These are phyloP conservation scores for Mythimna pallens DNA, from an alignment of 2,888 invertebrate species.

Conservation along the genomic window DNA sequence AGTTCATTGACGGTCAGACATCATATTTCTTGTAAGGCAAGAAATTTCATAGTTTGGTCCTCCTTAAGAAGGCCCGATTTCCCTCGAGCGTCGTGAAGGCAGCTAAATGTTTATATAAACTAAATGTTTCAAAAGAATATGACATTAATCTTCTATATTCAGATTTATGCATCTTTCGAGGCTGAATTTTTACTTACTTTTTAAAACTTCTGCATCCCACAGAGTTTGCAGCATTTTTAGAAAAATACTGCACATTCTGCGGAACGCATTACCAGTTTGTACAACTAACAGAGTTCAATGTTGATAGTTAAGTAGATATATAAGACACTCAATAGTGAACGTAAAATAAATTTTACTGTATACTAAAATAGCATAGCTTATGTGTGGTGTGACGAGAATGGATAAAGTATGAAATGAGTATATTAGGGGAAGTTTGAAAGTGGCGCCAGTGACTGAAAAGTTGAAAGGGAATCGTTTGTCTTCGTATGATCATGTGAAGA, in stretches of 20 bases:
- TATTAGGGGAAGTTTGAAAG: too few species aligned
- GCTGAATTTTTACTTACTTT: constrained; percentile 45
- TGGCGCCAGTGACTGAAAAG: too few species aligned
- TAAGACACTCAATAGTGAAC: not conserved
- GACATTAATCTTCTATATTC: constrained; percentile 36
- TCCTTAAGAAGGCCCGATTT: constrained; percentile 23
- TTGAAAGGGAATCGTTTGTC: too few species aligned
- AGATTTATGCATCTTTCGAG: constrained; percentile 51
- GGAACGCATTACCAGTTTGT: not conserved
- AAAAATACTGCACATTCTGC: too few species aligned
- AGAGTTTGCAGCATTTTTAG: not conserved
- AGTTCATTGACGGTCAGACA: not conserved
- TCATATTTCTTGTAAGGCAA: not conserved
- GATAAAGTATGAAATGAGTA: too few species aligned
- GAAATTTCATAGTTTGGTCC: constrained; percentile 8
- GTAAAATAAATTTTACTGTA: too few species aligned
- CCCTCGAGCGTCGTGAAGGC: constrained; percentile 42
- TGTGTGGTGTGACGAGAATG: too few species aligned
- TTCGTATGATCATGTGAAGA: too few species aligned
- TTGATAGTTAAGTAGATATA: not conserved
- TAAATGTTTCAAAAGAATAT: constrained; percentile 34
- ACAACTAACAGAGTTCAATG: not conserved
- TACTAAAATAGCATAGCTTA: too few species aligned
- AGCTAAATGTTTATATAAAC: constrained; percentile 47
- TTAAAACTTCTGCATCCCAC: constrained; percentile 13